phyloP scores from a whole-genome alignment of 2,888 invertebrate species.

The Ectemnius lituratus region DNA sequence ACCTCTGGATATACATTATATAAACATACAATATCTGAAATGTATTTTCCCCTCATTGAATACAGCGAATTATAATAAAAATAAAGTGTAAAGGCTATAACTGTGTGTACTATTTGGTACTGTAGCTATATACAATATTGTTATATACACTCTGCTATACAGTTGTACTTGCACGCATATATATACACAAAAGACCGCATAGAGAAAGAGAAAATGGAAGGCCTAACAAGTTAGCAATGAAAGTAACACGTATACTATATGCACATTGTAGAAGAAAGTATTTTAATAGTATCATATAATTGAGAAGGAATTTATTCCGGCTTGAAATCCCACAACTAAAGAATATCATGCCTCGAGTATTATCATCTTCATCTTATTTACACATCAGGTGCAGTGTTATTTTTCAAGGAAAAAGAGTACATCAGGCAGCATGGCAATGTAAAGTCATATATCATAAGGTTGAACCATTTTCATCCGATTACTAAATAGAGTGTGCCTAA shows the following conservation, averaged over 20 bases:
- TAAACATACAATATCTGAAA: conserved; percentile 27
- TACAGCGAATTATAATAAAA: conserved; percentile 3
- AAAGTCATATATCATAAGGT: too few species aligned
- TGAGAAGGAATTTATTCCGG: not conserved
- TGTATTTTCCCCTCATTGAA: too few species aligned
- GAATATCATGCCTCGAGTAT: conserved; percentile 63
- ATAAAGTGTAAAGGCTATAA: conserved; percentile 32
- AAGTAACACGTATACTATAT: conserved; percentile 1
- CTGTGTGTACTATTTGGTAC: conserved; percentile 38
- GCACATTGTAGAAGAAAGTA: not conserved
- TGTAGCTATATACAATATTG: conserved; percentile 36
- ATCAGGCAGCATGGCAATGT: conserved; percentile 60
- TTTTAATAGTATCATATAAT: not conserved
- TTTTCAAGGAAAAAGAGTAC: conserved; percentile 28
- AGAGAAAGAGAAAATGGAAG: not conserved
- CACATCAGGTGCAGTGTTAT: conserved; percentile 37
- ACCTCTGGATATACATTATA: conserved; percentile 24
- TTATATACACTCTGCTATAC: conserved; percentile 21
- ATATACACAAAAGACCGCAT: not conserved
- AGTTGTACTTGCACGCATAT: conserved; percentile 7
- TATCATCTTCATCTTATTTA: conserved; percentile 56
- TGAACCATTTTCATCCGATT: too few species aligned
- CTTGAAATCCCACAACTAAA: conserved; percentile 28
- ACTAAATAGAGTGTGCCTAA: not conserved
- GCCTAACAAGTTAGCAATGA: not conserved